phyloP scores from a whole-genome alignment of 23 tunicate genomes.

The Corella eumyota region DNA sequence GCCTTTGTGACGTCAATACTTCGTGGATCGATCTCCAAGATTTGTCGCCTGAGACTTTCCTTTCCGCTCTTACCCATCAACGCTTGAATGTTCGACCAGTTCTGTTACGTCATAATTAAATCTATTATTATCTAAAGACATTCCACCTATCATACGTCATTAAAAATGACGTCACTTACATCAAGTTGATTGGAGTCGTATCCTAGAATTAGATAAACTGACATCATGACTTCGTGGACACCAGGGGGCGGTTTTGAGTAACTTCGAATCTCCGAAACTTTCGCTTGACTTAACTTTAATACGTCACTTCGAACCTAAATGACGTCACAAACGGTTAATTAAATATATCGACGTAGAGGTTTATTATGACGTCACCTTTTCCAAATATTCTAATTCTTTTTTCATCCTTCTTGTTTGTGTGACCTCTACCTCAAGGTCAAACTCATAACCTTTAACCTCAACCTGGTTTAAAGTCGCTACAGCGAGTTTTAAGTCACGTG shows the following conservation, averaged over 20 bases:
- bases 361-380: conserved; percentile 15
- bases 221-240: conserved; percentile 68
- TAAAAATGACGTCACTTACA: conserved; percentile 8
- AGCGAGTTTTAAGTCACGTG: conserved; percentile 34
- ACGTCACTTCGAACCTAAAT: conserved; percentile 52
- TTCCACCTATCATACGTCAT: background rate
- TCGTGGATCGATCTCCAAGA: conserved; percentile 38
- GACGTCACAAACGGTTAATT: background rate
- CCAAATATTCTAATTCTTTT: conserved; percentile 44
- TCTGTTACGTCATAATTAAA: conserved; percentile 19
- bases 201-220: conserved; percentile 55
- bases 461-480: conserved; percentile 11
- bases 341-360: no score
- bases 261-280: conserved; percentile 66
- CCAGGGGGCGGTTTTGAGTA: conserved; percentile 66
- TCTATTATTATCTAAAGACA: background rate
- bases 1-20: conserved; percentile 23
- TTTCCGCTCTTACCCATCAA: conserved; percentile 63
- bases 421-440: conserved; percentile 31
- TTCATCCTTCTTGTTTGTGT: conserved; percentile 44
- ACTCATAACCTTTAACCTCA: conserved; percentile 22
- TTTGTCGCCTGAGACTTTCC: conserved; percentile 33
- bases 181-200: conserved; percentile 28
- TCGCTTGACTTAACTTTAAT: conserved; percentile 34
- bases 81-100: conserved; percentile 50